Conservation (phyloP, 2,797 vertebrate species). For the Labroides dimidiatus region DNA sequence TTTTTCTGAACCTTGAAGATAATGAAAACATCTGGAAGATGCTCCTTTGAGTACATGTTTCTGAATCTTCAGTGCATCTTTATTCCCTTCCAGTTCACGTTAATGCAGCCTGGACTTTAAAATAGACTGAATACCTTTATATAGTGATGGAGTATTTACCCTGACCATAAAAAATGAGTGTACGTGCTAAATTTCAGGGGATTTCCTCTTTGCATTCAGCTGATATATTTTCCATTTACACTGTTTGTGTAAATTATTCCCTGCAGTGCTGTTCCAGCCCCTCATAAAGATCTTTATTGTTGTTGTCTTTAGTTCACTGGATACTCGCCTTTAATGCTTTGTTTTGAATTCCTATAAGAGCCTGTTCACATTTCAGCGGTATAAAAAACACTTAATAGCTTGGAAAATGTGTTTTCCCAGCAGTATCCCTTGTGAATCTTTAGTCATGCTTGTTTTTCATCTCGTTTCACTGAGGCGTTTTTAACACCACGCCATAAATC, state of each 20-base stretch:
- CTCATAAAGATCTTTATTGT: constrained; percentile 67
- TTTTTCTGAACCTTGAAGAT: too few relatives aligned
- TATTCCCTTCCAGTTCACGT: neutral
- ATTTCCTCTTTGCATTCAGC: constrained; percentile 31
- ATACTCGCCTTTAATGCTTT: constrained; percentile 50
- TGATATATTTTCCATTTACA: constrained; percentile 52
- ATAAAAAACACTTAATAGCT: constrained; percentile 75
- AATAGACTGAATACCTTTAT: constrained; percentile 16
- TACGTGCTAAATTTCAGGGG: constrained; percentile 27
- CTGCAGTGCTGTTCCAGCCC: constrained; percentile 50
- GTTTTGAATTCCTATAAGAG: constrained; percentile 65
- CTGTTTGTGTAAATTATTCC: constrained; percentile 59
- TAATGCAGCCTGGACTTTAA: constrained; percentile 23
- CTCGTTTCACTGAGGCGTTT: constrained; percentile 67
- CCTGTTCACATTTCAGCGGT: constrained; percentile 59
- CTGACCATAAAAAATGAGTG: constrained; percentile 38
- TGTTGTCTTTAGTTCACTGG: constrained; percentile 62
- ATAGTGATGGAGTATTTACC: constrained; percentile 29
- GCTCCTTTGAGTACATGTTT: too few relatives aligned
- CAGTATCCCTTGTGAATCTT: constrained; percentile 70
- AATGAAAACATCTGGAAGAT: too few relatives aligned
- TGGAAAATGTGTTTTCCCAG: constrained; percentile 71
- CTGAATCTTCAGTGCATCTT: neutral
- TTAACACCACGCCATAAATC: constrained; percentile 67
- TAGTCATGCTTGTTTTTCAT: constrained; percentile 75